Evolutionary conservation across 2,888 invertebrate species (phyloP).

Genomic region (Octonoba sinensis): DNA sequence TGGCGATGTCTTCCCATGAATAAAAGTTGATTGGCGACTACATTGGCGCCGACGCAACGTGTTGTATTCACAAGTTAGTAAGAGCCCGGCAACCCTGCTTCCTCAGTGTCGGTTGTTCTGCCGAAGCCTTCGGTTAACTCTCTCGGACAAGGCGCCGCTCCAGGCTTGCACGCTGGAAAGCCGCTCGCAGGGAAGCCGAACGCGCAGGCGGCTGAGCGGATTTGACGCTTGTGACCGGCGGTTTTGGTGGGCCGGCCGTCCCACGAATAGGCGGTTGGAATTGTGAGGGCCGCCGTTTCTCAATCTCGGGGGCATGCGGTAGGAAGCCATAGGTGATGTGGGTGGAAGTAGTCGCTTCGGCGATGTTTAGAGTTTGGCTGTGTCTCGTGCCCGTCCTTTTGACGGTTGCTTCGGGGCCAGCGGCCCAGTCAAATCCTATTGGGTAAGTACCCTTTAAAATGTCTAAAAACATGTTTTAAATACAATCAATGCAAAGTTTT

Average conservation of each 20-base stretch:
- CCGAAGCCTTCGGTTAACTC: not conserved
- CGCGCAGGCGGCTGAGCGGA: not conserved
- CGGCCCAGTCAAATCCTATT: slow-evolving; percentile 40
- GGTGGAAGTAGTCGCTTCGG: slow-evolving; percentile 57
- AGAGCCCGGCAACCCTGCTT: slow-evolving; percentile 26
- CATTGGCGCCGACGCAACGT: slow-evolving; percentile 21
- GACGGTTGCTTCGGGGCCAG: slow-evolving; percentile 56
- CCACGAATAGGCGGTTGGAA: too few species aligned
- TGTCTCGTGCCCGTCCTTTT: slow-evolving; percentile 57
- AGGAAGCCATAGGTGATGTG: slow-evolving; percentile 44
- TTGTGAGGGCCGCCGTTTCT: not conserved
- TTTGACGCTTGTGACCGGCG: slow-evolving; percentile 5
- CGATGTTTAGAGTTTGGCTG: slow-evolving; percentile 61
- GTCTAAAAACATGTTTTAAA: not conserved
- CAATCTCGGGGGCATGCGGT: slow-evolving; percentile 44
- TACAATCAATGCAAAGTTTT: too few species aligned
- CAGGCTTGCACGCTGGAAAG: slow-evolving; percentile 6
- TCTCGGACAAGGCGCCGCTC: not conserved
- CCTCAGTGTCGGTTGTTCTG: slow-evolving; percentile 27
- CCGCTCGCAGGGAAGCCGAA: slow-evolving; percentile 14
- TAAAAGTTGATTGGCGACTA: slow-evolving; percentile 39
- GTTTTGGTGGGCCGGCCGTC: slow-evolving; percentile 4
- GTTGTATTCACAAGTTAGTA: slow-evolving; percentile 29
- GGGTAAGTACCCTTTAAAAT: slow-evolving; percentile 29
- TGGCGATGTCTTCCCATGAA: slow-evolving; percentile 19